Base-by-base conservation (phyloP, 30 jellyfish, hydroid and myxozoan genomes). In the Pseudorhiza aurosa region DNA sequence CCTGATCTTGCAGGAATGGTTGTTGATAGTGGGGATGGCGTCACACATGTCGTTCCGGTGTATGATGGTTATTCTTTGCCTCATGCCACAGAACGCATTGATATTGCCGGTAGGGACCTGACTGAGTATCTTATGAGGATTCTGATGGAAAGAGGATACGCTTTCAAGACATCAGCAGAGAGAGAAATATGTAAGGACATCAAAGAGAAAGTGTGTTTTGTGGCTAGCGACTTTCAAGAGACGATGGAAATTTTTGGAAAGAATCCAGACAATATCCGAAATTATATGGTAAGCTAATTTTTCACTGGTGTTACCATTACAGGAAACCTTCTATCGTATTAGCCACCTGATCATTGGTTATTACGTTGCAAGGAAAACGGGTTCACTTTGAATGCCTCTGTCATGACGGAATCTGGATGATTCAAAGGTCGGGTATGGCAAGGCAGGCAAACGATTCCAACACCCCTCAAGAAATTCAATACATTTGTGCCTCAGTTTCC, bases 1-100 rank as follows among this genome's bases (percentile, higher is more conserved):
- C n/a, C 93, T 86, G 46, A 40, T 82, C 32, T 63, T 96, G 8
- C 64, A 75, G 51, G 70, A 58, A 31, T 95, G 18, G 99, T 95
- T 22, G 94, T 95, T 68, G 99, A 95, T 75, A 76, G 96, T 62
- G 99, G 99, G 8, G 99, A 95, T 79, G 99, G 99, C 31, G 99
- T 95, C 84, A 95, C 99, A 10, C 99, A 95, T 36, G 84, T 95
- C 22, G 92, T 97, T 72, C 99, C 99, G n/a, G 99, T 95, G 2
- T 95, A 95, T 72, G 97, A 95, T 51, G 99, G 99, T 17, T 95
- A 88, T 57, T 93, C 99, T 3, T 75, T 95, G 47, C 99, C 99
- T 18, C 99, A 95, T 73, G 81, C 91, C 49, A 95, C 99, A n/a
- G 71, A 96, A 26, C 83, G 99, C 39, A 65, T 95, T 31, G 96